Base-by-base conservation (phyloP, 2,797 vertebrate species). In the Crocidura indochinensis region DNA sequence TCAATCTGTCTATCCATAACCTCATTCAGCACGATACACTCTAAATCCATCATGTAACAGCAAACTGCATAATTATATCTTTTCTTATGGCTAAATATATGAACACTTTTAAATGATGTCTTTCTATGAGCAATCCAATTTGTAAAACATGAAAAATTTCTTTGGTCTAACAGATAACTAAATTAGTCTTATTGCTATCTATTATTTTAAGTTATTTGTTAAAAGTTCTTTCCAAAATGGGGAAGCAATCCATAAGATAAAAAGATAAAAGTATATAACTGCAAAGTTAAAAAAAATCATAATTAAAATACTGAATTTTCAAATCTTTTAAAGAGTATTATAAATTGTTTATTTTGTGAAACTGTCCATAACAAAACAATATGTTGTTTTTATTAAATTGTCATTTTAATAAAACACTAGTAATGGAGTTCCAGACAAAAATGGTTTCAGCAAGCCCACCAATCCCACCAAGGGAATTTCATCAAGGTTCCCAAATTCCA, bases 291-390 rank as follows among this genome's bases (percentile, higher is more conserved):
- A 56, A 38, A 53, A 22, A 22, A 22, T 81, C 8, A 60, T 79
- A 88, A 92, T 65, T 79, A 71, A 80, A 44, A 87, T 64, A 82
- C 0, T 82, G 74, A 90, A 89, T 82, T 87, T 31, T 44, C 7
- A 69, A 60, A 76, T 12, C 24, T 87, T 81, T 49, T 38, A 68
- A 62, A 69, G 74, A 71, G 9, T 12, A 8, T 22, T 31, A 1
- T 8, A 1, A 62, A 73, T 17, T 83, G 17, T 80, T 87, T 83
- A 80, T 62, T 94, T 86, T 91, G n/a, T 91, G 49, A 91, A 91
- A 78, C 17, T 71, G 7, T 87, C 10, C 69, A 86, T n/a, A 64
- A 51, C 10, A 17, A 87, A 90, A 6, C n/a, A 85, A 31, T 0
- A 60, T 24, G 56, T 60, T 26, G 19, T 72, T 83, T 88, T 87